Percentiles rank a stretch among this genome's conserved stretches.
Evolutionary conservation across 2,888 invertebrate species (phyloP).

Genomic region (Embidobia sp.): DNA sequence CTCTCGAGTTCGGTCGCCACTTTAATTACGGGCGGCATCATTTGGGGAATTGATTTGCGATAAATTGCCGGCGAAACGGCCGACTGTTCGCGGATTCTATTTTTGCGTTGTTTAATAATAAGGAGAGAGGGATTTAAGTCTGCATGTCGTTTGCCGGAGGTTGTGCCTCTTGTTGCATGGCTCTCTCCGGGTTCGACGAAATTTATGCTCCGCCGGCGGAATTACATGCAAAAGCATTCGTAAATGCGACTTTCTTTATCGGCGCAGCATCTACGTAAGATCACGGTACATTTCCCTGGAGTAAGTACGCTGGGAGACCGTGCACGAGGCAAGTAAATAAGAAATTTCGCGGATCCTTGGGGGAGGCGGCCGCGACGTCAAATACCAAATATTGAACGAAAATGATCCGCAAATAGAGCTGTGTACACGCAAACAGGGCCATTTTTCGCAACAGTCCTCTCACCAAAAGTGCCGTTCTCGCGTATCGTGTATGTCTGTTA

Average conservation of each 20-base stretch:
- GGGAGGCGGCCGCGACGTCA: constrained; percentile 52
- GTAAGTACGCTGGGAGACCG: constrained; percentile 40
- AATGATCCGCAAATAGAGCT: constrained; percentile 46
- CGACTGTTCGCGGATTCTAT: constrained; percentile 19
- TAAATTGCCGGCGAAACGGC: too few species aligned
- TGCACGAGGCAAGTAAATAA: constrained; percentile 52
- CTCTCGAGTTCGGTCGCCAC: too few species aligned
- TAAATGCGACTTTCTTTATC: constrained; percentile 63
- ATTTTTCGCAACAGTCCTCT: too few species aligned
- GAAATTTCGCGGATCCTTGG: constrained; percentile 58
- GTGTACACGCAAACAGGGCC: constrained; percentile 2
- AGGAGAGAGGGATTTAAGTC: constrained; percentile 36
- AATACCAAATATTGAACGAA: constrained; percentile 59
- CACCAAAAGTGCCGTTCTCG: too few species aligned
- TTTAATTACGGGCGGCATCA: too few species aligned
- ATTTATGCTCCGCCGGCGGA: constrained; percentile 58
- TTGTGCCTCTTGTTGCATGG: constrained; percentile 27
- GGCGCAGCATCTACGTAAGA: constrained; percentile 52
- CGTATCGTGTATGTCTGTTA: too few species aligned
- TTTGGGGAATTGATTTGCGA: too few species aligned
- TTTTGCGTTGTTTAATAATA: constrained; percentile 47
- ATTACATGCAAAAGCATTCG: constrained; percentile 64
- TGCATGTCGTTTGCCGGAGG: constrained; percentile 28
- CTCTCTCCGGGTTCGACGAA: constrained; percentile 52
- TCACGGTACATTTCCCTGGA: constrained; percentile 64